Base-by-base conservation (phyloP, 2,888 invertebrate species). In the Tholera decimalis region DNA sequence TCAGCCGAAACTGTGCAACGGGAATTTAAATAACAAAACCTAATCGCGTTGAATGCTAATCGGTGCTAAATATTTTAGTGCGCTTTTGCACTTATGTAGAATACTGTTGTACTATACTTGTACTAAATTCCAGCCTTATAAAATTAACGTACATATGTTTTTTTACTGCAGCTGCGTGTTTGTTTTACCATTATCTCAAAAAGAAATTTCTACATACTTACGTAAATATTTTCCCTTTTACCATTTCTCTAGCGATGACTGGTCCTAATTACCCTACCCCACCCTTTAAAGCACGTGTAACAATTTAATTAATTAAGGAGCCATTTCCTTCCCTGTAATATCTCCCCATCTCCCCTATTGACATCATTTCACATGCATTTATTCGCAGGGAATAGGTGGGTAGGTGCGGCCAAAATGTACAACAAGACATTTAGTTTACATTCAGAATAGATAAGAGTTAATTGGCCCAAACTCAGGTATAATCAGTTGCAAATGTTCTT, bases 301-400 rank as follows among this genome's bases (percentile, higher is more conserved):
- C 63, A 64, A 79, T 72, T 76, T 65, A 62, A 78, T 77, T 79
- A 79, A 79, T 62, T 79, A 79, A 68, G 37, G 15, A 63, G n/a
- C 47, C 61, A 30, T 72, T 76, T 78, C 62, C 59, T 61, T 44
- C 9, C 41, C 44, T 22, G 13, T 41, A 37, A 28, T 66, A 69
- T 76, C 58, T 62, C 49, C 57, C 70, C 28, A 41, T 47, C 58
- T 57, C 65, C 65, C 65, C 65, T 68, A 66, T 60, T 59, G 39
- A 60, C 59, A 57, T 64, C 28, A 59, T 69, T 63, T 39, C 47
- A 49, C 49, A 64, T 77, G 67, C 56, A 73, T 77, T 59, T 70
- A 70, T 73, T 56, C 59, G 46, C 43, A 39, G 35, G 57, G 50
- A 70, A 37, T 54, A 63, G 50, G 54, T 50, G 61, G 50, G 50